Evolutionary conservation across 2,797 vertebrate species (phyloP), one percentile per base, ranked within the genome.

Genomic region (Mormyrus proboscirostris): DNA sequence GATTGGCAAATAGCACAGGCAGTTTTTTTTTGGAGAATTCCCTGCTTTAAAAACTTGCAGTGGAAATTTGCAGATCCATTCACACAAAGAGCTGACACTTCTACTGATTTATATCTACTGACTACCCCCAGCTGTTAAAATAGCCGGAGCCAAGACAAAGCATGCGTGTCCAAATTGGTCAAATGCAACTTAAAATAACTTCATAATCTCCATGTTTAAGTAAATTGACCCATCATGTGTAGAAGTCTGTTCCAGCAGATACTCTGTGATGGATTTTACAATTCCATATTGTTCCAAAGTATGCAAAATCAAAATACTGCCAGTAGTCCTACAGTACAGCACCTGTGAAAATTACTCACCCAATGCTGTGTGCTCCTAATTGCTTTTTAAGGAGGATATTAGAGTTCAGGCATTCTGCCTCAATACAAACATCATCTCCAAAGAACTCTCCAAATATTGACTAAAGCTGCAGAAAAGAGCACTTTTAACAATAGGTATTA

Each of bases 61-160:
- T 90, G 90, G 92, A 91, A 91, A 73, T 93, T 91, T 94, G 93
- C 88, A 90, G 92, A 93, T 92, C 91, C 50, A 47, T 90, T 92
- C 90, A 91, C 91, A 94, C 92, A 92, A 91, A 92, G 91, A 93
- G 92, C 93, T 93, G 92, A 93, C 92, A 90, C 91, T 76, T 91
- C 93, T 91, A 92, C 90, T 95, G 95, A 96, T 96, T 96, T 95
- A 95, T 96, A 94, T 93, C 93, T 91, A 93, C 92, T 95, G 95
- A 96, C 95, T 95, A 93, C 95, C 94, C 93, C 95, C 95, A 95
- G 95, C 95, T 96, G 95, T 95, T 95, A 90, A 94, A 92, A 94
- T 90, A 89, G 91, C 93, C 91, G 88, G 92, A 94, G 95, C 95
- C 95, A 95, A 94, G 93, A 93, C 92, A 92, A 91, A 94, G 94